Conservation (phyloP, 2,113 vertebrate species). For the Illadopsis cleaveri region DNA sequence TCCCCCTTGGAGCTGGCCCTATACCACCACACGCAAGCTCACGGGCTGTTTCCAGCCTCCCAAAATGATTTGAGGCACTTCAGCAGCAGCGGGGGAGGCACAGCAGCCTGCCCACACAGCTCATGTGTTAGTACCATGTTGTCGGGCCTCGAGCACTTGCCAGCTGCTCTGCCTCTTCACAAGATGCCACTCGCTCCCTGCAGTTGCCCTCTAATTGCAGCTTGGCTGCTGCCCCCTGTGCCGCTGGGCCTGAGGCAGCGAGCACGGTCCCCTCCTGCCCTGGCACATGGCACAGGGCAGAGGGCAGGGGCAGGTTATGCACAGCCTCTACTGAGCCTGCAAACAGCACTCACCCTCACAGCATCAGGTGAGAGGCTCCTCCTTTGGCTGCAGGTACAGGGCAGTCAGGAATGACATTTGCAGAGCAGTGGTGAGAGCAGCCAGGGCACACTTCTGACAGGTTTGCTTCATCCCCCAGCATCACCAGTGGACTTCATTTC, state of each 20-base stretch:
- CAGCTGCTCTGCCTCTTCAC: background rate
- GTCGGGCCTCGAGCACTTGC: background rate
- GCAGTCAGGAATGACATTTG: background rate
- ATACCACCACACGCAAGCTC: background rate
- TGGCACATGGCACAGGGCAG: background rate
- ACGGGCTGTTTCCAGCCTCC: background rate
- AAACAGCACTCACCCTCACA: background rate
- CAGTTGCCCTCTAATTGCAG: background rate
- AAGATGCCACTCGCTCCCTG: background rate
- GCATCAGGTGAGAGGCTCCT: background rate
- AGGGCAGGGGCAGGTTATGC: background rate
- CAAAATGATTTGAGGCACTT: background rate
- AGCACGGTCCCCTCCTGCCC: background rate
- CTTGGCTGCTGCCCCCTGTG: background rate
- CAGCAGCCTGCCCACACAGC: background rate
- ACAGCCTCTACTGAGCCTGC: background rate
- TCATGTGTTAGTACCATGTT: background rate
- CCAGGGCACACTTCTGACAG: background rate
- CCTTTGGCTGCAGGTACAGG: rapidly evolving
- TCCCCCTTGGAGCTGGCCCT: background rate
- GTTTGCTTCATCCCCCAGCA: background rate
- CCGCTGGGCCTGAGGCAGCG: background rate
- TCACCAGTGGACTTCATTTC: background rate
- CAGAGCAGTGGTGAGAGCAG: background rate
- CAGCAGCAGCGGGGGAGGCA: background rate